A percentile compares a stretch with the other conserved stretches of the same genome.
These are phyloP conservation scores for Amphipyra berbera DNA, from an alignment of 2,888 invertebrate genomes.

Conservation along the genomic window DNA sequence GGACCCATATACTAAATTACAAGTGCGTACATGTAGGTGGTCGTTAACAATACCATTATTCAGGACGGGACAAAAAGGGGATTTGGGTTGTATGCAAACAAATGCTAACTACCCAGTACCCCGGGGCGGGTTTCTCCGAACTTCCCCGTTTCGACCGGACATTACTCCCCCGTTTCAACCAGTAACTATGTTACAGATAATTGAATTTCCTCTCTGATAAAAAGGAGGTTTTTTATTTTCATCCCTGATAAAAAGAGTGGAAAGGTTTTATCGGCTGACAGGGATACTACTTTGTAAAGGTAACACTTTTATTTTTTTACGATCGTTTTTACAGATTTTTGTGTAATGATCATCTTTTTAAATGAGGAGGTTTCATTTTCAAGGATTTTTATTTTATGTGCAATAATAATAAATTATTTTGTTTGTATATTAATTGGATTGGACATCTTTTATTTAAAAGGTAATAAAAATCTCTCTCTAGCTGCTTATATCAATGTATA, in stretches of 20 bases:
- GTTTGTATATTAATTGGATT: too few species aligned
- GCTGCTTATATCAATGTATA: too few species aligned
- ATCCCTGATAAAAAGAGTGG: conserved; percentile 26
- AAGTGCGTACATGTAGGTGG: conserved; percentile 18
- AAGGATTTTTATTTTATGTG: background rate
- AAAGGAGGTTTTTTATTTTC: conserved; percentile 44
- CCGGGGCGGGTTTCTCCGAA: conserved; percentile 48
- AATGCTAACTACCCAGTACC: conserved; percentile 63
- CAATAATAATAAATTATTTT: too few species aligned
- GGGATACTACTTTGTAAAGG: conserved; percentile 34
- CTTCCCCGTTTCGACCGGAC: conserved; percentile 62
- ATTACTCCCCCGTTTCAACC: conserved; percentile 57
- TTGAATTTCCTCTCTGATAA: conserved; percentile 65
- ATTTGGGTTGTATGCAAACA: conserved; percentile 74
- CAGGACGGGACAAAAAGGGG: conserved; percentile 51
- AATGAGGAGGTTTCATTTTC: background rate
- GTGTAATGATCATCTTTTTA: background rate
- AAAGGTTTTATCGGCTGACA: conserved; percentile 36
- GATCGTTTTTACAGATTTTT: conserved; percentile 6
- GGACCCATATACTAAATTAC: conserved; percentile 4
- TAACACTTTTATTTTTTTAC: conserved; percentile 6
- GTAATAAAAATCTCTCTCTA: too few species aligned
- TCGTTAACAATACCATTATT: conserved; percentile 52
- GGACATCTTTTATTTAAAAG: too few species aligned
- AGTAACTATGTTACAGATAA: conserved; percentile 71